A percentile compares a stretch with the other conserved stretches of the same genome.
phyloP scores from a whole-genome alignment of 2,888 invertebrate genomes.

The Chironomus tentans region DNA sequence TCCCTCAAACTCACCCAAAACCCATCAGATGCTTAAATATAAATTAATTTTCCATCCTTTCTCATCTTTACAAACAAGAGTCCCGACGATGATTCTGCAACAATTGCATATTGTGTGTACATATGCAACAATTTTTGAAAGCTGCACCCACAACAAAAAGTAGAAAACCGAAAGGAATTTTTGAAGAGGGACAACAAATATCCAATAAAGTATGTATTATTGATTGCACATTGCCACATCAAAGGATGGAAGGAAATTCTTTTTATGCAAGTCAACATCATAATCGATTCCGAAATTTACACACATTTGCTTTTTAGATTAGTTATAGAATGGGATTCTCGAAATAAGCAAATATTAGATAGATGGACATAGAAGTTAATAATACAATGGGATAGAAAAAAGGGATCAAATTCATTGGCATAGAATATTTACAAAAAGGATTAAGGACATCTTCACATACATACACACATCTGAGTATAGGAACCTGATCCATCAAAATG shows the following conservation, averaged over 20 bases:
- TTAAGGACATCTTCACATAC: slow-evolving; percentile 17
- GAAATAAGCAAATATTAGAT: not conserved
- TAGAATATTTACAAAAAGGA: slow-evolving; percentile 17
- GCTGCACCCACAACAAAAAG: not conserved
- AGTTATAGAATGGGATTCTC: not conserved
- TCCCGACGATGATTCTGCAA: slow-evolving; percentile 18
- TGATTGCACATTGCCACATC: not conserved
- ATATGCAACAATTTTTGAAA: not conserved
- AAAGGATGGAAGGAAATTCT: not conserved
- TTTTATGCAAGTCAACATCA: slow-evolving; percentile 27
- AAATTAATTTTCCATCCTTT: not conserved
- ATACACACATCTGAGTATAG: not conserved
- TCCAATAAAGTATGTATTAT: not conserved
- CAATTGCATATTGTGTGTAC: not conserved
- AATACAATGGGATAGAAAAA: not conserved
- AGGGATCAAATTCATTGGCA: slow-evolving; percentile 10
- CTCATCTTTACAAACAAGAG: not conserved
- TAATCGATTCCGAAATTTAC: not conserved
- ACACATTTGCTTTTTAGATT: not conserved
- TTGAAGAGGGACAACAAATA: not conserved
- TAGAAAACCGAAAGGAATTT: not conserved
- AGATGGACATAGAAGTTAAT: not conserved
- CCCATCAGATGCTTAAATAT: too few species aligned
- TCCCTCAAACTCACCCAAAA: too few species aligned
- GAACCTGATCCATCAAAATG: slow-evolving; percentile 16